A percentile compares a stretch with the other conserved stretches of the same genome.
Conservation (phyloP, 1,140 invertebrate genomes). For the Caenorhabditis remanei region DNA sequence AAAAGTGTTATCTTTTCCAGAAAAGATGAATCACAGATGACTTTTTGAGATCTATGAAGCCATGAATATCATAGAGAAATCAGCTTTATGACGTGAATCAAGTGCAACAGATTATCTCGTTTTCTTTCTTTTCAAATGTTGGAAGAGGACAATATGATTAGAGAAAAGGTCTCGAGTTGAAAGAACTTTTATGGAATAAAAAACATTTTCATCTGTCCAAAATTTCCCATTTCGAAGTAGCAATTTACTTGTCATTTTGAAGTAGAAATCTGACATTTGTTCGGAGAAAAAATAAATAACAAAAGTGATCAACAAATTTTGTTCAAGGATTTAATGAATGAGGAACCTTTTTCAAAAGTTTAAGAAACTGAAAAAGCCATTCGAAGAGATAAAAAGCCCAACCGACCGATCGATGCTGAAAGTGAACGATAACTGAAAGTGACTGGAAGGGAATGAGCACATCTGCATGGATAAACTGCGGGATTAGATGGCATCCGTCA, state of each 20-base stretch:
- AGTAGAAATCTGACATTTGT: not conserved
- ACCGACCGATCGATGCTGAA: not conserved
- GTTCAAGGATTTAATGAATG: too few relatives aligned
- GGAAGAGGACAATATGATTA: not conserved
- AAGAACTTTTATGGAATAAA: too few relatives aligned
- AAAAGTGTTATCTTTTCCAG: too few relatives aligned
- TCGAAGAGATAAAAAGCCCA: too few relatives aligned
- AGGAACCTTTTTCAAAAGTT: too few relatives aligned
- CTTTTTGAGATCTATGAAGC: slow-evolving; percentile 4
- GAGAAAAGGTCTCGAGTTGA: not conserved
- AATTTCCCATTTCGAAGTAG: too few relatives aligned
- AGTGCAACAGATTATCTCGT: not conserved
- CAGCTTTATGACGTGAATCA: not conserved
- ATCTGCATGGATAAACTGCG: slow-evolving; percentile 2
- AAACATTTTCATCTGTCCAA: too few relatives aligned
- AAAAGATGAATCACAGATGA: not conserved
- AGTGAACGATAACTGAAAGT: not conserved
- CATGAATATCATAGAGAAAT: not conserved
- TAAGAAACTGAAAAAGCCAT: too few relatives aligned
- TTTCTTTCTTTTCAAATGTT: not conserved
- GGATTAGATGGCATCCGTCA: slow-evolving; percentile 27
- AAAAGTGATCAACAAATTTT: too few relatives aligned
- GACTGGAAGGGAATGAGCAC: not conserved
- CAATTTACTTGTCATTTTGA: too few relatives aligned
- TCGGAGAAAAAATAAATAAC: not conserved